phyloP scores from a whole-genome alignment of 1,140 invertebrate genomes.

The Caenorhabditis briggsae region DNA sequence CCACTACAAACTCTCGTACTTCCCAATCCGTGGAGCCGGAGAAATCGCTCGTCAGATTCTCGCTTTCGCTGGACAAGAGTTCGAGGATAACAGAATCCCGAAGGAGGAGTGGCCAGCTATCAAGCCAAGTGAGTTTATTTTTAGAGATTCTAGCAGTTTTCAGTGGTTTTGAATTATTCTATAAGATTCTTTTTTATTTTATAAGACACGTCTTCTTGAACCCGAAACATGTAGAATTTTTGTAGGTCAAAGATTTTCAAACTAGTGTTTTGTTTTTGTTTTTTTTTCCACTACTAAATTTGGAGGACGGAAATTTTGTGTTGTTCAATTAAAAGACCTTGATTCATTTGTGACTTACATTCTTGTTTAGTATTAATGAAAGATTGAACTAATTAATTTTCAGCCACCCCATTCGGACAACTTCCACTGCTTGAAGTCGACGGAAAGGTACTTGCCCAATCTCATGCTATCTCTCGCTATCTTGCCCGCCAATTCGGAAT shows the following conservation, averaged over 20 bases:
- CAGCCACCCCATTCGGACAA: slow-evolving; percentile 73
- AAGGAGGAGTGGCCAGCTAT: slow-evolving; percentile 67
- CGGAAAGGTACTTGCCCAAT: slow-evolving; percentile 73
- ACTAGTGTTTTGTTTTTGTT: not conserved
- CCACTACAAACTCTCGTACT: slow-evolving; percentile 55
- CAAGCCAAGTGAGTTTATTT: slow-evolving; percentile 52
- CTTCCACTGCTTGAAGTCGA: slow-evolving; percentile 78
- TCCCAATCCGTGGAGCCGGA: slow-evolving; percentile 52
- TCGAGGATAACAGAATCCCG: slow-evolving; percentile 67
- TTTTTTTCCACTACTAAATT: not conserved
- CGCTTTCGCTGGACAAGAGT: slow-evolving; percentile 62
- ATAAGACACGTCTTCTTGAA: not conserved
- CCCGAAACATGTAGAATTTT: no score
- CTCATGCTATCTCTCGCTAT: slow-evolving; percentile 73
- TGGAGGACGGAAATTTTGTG: not conserved
- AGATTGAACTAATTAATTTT: not conserved
- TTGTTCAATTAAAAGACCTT: no score
- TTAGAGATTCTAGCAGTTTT: no score
- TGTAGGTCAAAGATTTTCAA: not conserved
- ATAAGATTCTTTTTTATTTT: not conserved
- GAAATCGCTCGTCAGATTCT: slow-evolving; percentile 60
- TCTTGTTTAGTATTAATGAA: not conserved
- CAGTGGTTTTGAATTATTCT: no score
- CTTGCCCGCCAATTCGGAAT: slow-evolving; percentile 75
- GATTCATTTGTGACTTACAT: no score